phyloP scores from a whole-genome alignment of 1,140 invertebrate genomes.

The Heliconius himera region DNA sequence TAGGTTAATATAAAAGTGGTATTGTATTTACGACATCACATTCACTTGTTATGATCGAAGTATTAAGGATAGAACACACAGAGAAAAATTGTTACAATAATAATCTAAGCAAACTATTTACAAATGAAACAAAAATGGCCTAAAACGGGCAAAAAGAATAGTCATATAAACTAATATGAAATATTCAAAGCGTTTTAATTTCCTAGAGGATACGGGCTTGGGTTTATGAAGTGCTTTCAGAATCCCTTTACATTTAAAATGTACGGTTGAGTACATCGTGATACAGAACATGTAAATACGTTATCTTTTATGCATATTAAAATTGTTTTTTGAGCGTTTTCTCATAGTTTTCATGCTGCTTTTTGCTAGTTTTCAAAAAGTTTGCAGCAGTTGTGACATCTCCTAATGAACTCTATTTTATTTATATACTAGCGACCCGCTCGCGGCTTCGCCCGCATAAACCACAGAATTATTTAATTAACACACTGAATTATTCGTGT shows the following conservation, averaged over 20 bases:
- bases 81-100: no score
- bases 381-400: no score
- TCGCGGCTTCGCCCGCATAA: no score
- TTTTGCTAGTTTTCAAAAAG: background rate
- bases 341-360: background rate
- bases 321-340: background rate
- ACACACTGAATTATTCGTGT: no score
- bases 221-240: background rate
- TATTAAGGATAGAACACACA: no score
- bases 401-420: no score
- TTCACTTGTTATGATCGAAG: no score
- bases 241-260: slow-evolving; percentile 8
- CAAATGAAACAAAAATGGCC: background rate
- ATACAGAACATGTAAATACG: background rate
- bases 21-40: no score
- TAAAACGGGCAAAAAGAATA: background rate
- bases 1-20: no score
- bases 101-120: background rate
- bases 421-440: no score
- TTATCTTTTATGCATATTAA: background rate
- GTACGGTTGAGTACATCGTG: background rate
- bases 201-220: background rate
- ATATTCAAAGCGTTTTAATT: slow-evolving; percentile 6
- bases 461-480: no score
- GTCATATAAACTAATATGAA: background rate